Conservation (phyloP, 2,888 invertebrate species). For the Cataglyphis rosenhaueri region DNA sequence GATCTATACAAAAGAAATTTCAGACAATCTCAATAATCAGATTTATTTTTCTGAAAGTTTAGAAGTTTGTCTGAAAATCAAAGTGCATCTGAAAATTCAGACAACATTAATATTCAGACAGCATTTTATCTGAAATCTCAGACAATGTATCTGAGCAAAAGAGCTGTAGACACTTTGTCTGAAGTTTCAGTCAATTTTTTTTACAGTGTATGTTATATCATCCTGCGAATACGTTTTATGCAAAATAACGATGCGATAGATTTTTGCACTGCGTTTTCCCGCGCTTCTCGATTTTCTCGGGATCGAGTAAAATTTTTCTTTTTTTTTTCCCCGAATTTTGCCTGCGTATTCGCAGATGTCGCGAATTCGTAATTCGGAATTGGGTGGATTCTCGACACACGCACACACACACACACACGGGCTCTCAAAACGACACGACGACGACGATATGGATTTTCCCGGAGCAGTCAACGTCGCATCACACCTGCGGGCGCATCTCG, state of each 20-base stretch:
- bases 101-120: too few species aligned
- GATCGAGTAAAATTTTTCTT: background rate
- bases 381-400: constrained; percentile 25
- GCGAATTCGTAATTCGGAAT: constrained; percentile 30
- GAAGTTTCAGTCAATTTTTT: too few species aligned
- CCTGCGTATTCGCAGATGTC: constrained; percentile 23
- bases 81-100: too few species aligned
- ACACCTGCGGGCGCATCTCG: constrained; percentile 71
- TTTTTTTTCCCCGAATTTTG: constrained; percentile 1
- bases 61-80: too few species aligned
- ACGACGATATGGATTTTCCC: constrained; percentile 57
- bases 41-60: too few species aligned
- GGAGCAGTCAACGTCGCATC: constrained; percentile 59
- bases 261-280: background rate
- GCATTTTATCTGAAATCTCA: too few species aligned
- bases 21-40: too few species aligned
- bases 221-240: background rate
- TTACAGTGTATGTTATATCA: background rate
- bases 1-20: too few species aligned
- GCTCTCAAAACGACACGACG: constrained; percentile 36
- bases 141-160: too few species aligned
- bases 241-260: background rate
- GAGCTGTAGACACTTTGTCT: too few species aligned
- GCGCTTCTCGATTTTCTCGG: background rate
- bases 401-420: background rate